A percentile compares a stretch with the other conserved stretches of the same genome.
phyloP scores from a whole-genome alignment of 2,797 vertebrate species.

The Emydoidea blandingii region DNA sequence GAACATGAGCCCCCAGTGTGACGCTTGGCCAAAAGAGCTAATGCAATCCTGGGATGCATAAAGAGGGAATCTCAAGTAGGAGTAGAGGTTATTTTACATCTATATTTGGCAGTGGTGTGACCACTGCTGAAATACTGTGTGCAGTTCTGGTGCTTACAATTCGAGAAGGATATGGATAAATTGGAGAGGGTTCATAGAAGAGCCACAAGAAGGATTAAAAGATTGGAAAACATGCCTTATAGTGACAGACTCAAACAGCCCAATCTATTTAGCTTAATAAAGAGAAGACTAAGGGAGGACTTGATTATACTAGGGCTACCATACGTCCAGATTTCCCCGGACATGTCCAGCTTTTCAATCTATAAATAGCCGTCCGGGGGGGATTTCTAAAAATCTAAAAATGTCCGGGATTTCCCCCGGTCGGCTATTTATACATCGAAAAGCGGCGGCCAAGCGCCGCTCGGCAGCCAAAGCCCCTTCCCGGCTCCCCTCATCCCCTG shows the following conservation, averaged over 20 bases:
- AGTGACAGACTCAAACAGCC: neutral
- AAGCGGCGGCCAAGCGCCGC: no score
- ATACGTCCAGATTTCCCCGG: no score
- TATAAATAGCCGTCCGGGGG: no score
- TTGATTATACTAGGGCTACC: neutral
- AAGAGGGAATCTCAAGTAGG: neutral
- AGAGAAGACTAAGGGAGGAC: neutral
- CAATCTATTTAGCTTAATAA: neutral
- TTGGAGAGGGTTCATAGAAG: neutral
- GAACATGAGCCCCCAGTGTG: neutral
- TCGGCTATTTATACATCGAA: no score
- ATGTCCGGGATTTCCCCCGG: no score
- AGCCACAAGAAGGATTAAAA: neutral
- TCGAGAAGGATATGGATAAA: neutral
- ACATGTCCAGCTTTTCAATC: no score
- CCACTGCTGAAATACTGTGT: neutral
- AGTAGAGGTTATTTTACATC: neutral
- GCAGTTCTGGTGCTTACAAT: neutral
- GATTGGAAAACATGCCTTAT: neutral
- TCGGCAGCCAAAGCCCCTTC: no score
- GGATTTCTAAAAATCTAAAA: no score
- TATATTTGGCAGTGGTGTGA: neutral
- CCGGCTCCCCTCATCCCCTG: no score
- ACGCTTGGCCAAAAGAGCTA: neutral
- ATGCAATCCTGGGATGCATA: neutral